Evolutionary conservation across 2,888 invertebrate species (phyloP).

Genomic region (Cheilosia urbana): DNA sequence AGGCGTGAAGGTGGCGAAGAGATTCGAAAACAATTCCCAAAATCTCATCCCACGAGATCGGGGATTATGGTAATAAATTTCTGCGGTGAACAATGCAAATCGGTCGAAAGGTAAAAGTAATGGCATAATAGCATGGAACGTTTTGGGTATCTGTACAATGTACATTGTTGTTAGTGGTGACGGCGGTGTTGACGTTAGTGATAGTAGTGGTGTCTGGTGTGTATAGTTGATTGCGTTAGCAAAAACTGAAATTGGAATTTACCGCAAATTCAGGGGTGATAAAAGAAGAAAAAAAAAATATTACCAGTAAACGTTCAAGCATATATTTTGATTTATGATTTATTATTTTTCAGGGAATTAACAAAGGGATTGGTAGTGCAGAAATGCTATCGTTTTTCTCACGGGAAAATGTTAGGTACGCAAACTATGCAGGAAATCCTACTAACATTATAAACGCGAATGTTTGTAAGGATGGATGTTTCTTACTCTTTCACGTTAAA

Average conservation of each 20-base stretch:
- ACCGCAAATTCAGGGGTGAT: constrained; percentile 29
- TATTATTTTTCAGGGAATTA: constrained; percentile 21
- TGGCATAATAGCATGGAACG: constrained; percentile 33
- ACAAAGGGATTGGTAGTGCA: not conserved
- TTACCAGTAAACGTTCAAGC: not conserved
- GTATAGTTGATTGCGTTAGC: constrained; percentile 18
- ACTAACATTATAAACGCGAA: too few relatives aligned
- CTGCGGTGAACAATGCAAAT: constrained; percentile 56
- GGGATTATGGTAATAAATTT: constrained; percentile 55
- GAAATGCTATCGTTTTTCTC: not conserved
- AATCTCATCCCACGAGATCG: constrained; percentile 34
- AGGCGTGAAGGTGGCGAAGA: constrained; percentile 26
- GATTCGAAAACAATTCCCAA: constrained; percentile 52
- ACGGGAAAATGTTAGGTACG: not conserved
- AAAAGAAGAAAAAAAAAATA: not conserved
- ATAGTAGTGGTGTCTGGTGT: not conserved
- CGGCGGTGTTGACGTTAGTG: not conserved
- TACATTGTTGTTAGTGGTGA: constrained; percentile 8
- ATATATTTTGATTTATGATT: constrained; percentile 15
- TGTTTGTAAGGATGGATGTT: too few relatives aligned
- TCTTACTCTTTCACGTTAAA: too few relatives aligned
- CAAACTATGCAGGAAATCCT: not conserved
- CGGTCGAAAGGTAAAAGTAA: constrained; percentile 42
- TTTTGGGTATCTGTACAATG: constrained; percentile 1
- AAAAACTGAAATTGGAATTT: constrained; percentile 32